Percentiles rank a stretch among this genome's conserved stretches.
Evolutionary conservation across 2,113 vertebrate genomes (phyloP).

Genomic region (Neolamprologus tretocephalus): DNA sequence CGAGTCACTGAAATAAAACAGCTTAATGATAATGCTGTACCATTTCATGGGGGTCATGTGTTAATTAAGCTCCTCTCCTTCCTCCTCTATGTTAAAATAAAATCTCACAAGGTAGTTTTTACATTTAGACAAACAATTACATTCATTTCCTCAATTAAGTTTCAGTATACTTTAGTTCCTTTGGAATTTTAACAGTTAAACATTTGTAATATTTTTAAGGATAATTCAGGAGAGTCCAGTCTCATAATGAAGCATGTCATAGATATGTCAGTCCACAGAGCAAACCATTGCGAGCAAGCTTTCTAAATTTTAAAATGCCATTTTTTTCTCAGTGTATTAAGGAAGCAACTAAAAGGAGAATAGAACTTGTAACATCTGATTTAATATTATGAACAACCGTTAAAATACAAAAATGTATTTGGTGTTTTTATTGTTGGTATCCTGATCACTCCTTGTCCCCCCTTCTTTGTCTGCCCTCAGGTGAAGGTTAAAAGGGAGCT

Average conservation of each 20-base stretch:
- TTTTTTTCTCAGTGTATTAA: neutral
- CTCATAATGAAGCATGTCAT: neutral
- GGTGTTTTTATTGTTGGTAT: neutral
- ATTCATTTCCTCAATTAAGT: neutral
- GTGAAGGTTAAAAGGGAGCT: neutral
- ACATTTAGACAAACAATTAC: neutral
- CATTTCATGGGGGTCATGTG: neutral
- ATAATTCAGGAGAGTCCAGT: neutral
- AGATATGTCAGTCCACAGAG: neutral
- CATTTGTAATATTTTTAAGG: neutral
- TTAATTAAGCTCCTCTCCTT: neutral
- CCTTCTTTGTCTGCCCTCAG: neutral
- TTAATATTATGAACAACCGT: neutral
- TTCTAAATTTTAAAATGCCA: neutral
- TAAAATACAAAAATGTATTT: neutral
- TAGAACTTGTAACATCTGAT: neutral
- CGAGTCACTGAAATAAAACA: constrained; percentile 37
- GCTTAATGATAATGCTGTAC: neutral
- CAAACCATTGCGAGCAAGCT: neutral
- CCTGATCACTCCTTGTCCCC: neutral
- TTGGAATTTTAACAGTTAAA: neutral
- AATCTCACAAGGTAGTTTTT: neutral
- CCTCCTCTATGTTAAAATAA: neutral
- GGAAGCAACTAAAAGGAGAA: neutral
- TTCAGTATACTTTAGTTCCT: neutral